phyloP scores from a whole-genome alignment of 1,140 invertebrate species.

The Neodiprion fabricii region DNA sequence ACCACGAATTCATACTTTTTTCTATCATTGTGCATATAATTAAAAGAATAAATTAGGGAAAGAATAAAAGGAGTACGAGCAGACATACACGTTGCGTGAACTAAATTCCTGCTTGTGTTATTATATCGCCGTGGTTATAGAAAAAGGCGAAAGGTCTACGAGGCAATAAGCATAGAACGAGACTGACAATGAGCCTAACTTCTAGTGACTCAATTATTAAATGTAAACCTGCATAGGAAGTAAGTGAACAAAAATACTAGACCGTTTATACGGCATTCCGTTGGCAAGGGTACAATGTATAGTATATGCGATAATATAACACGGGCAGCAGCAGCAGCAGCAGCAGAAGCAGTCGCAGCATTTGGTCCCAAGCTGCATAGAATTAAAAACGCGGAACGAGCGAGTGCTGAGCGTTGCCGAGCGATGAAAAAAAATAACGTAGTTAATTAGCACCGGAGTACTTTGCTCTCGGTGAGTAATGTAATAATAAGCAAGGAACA shows the following conservation, averaged over 20 bases:
- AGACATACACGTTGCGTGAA: not conserved
- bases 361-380: not conserved
- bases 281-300: no score
- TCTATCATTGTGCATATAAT: not conserved
- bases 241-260: not conserved
- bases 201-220: not conserved
- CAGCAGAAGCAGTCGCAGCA: slow-evolving; percentile 39
- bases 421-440: slow-evolving; percentile 47
- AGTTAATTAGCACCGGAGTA: slow-evolving; percentile 55
- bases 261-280: no score
- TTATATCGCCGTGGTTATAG: no score
- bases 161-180: not conserved
- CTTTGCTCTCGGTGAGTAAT: slow-evolving; percentile 45
- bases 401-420: not conserved
- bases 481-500: slow-evolving; percentile 52
- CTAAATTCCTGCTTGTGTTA: not conserved
- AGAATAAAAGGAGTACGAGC: no score
- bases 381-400: no score
- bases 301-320: slow-evolving; percentile 17
- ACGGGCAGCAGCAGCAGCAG: slow-evolving; percentile 20
- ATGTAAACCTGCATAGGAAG: not conserved
- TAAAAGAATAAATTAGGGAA: not conserved
- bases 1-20: not conserved
- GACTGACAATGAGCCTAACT: not conserved
- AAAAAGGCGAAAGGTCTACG: not conserved